Base-by-base conservation (phyloP, 2,797 vertebrate species). In the Fringilla coelebs region DNA sequence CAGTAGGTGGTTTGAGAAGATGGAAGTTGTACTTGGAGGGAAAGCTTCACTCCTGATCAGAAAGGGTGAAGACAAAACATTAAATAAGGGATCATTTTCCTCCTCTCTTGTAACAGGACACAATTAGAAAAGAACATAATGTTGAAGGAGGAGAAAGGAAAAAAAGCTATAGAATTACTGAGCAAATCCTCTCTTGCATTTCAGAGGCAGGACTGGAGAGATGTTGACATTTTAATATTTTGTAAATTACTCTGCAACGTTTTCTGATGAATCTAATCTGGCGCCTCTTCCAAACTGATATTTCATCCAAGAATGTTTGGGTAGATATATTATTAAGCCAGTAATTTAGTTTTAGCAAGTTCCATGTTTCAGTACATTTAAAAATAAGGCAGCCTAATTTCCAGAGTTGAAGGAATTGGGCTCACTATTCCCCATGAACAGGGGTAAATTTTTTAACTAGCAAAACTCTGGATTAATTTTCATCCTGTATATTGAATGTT, bases 161-260 rank as follows among this genome's bases (percentile, higher is more conserved):
- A 41, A 17, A 86, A 75, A 43, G 9, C 55, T 72, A 13, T 22
- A 57, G 90, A 73, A 80, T 71, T 95, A 78, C 32, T 73, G 82
- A 96, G 68, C 60, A 94, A 73, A 85, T 54, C 66, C 21, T 94
- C 46, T 63, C 74, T 19, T 93, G 52, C 49, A 73, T 91, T 92
- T 94, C 92, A 76, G 80, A 83, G 75, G 65, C 45, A 75, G 40
- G 68, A 72, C 7, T 91, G 76, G 61, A 87, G 80, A 87, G 48
- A 80, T 70, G 68, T 29, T 97, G 94, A 96, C 90, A 81, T 89
- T 95, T 92, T 92, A 95, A 88, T 96, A 96, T 88, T 96, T 96
- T 96, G 88, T 94, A 83, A 94, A 93, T 94, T 85, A 88, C 68
- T 87, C 88, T 81, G 60, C 91, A 94, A 75, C 85, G 65, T 90